Conservation (phyloP, 1,140 invertebrate genomes). For the Drosophila sp. region DNA sequence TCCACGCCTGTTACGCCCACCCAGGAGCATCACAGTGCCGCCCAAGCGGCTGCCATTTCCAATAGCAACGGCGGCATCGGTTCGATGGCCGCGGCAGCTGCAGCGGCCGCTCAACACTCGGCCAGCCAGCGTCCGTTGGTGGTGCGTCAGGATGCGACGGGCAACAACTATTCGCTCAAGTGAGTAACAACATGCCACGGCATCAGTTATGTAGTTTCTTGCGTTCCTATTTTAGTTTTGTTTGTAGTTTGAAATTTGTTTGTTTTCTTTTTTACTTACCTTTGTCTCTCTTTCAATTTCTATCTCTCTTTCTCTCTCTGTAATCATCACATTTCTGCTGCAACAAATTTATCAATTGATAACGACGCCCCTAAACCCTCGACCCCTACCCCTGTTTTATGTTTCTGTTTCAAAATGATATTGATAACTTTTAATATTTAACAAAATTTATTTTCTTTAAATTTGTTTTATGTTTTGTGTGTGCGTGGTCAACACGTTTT, state of each 20-base stretch:
- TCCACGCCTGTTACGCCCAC: conserved; percentile 88
- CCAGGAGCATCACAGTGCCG: conserved; percentile 87
- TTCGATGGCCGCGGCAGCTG: conserved; percentile 72
- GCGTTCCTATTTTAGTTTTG: conserved; percentile 22
- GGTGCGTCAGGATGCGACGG: conserved; percentile 88
- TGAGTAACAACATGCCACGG: conserved; percentile 83
- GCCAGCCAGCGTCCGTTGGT: conserved; percentile 86
- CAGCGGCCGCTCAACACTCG: conserved; percentile 72
- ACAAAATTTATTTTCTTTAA: conserved; percentile 20
- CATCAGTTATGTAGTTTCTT: conserved; percentile 43
- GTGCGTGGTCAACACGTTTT: conserved; percentile 57
- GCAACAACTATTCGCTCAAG: conserved; percentile 87
- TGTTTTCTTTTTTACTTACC: conserved; percentile 51
- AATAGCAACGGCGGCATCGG: conserved; percentile 75
- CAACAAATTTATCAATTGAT: conserved; percentile 18
- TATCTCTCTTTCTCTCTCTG: conserved; percentile 17
- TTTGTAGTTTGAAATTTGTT: conserved; percentile 51
- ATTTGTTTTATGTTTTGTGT: conserved; percentile 48
- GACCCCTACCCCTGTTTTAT: conserved; percentile 3
- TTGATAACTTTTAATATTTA: conserved; percentile 1
- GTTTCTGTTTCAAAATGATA: conserved; percentile 8
- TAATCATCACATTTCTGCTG: conserved; percentile 13
- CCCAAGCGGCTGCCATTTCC: conserved; percentile 65
- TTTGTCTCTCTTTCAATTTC: conserved; percentile 20
- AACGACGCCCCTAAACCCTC: background rate